These are phyloP conservation scores for Andrena camellia DNA, from an alignment of 2,888 invertebrate species.

Conservation along the genomic window DNA sequence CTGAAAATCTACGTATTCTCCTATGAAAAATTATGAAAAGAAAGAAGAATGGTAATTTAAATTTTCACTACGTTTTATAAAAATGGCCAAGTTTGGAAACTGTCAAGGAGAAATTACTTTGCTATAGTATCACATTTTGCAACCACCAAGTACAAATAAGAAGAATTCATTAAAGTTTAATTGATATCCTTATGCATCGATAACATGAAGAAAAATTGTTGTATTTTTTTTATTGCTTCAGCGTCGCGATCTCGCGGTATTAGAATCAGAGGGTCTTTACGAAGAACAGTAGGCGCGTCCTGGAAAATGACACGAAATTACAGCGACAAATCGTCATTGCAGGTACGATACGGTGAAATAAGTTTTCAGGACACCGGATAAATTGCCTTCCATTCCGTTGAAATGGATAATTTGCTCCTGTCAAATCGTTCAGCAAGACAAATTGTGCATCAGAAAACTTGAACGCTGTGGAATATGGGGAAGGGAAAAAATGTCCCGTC, in stretches of 20 bases:
- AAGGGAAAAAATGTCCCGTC: not conserved
- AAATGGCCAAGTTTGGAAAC: no score
- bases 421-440: constrained; percentile 48
- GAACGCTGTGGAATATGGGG: constrained; percentile 2
- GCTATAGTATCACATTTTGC: no score
- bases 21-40: no score
- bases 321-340: constrained; percentile 59
- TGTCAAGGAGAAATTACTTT: no score
- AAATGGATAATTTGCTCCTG: constrained; percentile 55
- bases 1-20: no score
- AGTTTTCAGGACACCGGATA: constrained; percentile 58
- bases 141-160: no score
- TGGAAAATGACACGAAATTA: constrained; percentile 59
- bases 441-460: constrained; percentile 45
- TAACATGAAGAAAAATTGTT: not conserved
- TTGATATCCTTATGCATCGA: not conserved
- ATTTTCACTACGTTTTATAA: no score
- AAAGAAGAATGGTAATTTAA: no score
- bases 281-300: constrained; percentile 32
- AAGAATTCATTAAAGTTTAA: no score
- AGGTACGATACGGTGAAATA: constrained; percentile 58
- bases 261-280: constrained; percentile 18
- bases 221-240: not conserved
- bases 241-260: not conserved
- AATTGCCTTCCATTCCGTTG: constrained; percentile 62